Conservation (phyloP, 2,797 vertebrate genomes). For the Rhodeus uyekii region DNA sequence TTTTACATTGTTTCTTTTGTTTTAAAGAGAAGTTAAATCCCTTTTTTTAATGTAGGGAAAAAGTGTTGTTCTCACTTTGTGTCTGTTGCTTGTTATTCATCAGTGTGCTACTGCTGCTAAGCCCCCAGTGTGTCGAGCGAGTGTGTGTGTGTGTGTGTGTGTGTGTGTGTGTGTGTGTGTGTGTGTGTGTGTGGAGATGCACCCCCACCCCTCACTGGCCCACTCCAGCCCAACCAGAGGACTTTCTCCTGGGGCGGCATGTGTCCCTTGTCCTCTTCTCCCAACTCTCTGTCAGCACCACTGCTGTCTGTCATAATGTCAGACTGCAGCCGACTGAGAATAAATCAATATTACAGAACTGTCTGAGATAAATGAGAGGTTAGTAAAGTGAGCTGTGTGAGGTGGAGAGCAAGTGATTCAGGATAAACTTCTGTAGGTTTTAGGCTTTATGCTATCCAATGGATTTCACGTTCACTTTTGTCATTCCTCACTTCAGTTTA, state of each 20-base stretch:
- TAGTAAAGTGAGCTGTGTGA: not conserved
- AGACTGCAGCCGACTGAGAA: slow-evolving; percentile 9
- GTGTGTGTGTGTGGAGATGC: slow-evolving; percentile 59
- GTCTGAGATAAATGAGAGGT: not conserved
- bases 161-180: slow-evolving; percentile 58
- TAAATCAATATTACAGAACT: slow-evolving; percentile 28
- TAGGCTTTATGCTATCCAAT: not conserved
- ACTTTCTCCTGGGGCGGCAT: slow-evolving; percentile 21
- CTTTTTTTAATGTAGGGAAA: too few species aligned
- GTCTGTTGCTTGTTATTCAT: slow-evolving; percentile 51
- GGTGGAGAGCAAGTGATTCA: not conserved
- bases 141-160: slow-evolving; percentile 59
- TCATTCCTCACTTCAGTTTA: not conserved
- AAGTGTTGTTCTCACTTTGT: too few species aligned
- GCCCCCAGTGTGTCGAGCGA: slow-evolving; percentile 41
- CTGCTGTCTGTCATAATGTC: slow-evolving; percentile 37
- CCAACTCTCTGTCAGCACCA: not conserved
- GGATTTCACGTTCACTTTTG: not conserved
- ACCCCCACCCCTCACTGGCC: slow-evolving; percentile 17
- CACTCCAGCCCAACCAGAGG: slow-evolving; percentile 15
- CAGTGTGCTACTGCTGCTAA: slow-evolving; percentile 61
- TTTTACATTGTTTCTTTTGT: not conserved
- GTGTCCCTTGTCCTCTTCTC: slow-evolving; percentile 36
- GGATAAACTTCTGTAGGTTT: not conserved
- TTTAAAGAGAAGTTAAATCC: too few species aligned